A percentile compares a stretch with the other conserved stretches of the same genome.
Evolutionary conservation across 2,797 vertebrate genomes (phyloP).

Genomic region (Typhlichthys subterraneus): DNA sequence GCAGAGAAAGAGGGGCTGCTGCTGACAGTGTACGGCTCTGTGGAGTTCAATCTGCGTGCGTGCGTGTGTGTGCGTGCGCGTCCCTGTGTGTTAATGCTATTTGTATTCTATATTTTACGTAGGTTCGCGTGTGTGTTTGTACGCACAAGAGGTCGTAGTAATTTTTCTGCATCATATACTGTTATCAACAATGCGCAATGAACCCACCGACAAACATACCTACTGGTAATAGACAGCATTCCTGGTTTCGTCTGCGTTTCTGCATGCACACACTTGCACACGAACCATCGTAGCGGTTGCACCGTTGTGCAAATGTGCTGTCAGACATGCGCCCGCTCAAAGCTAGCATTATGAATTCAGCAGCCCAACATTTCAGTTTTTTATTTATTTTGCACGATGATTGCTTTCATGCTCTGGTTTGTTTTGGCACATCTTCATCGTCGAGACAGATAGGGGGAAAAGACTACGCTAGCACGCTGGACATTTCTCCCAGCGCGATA

Average conservation of each 20-base stretch:
- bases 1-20: conserved; percentile 20
- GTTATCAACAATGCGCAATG: too few relatives aligned
- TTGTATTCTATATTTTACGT: conserved; percentile 9
- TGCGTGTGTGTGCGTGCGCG: conserved; percentile 1
- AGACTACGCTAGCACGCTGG: too few relatives aligned
- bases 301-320: conserved; percentile 16
- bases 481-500: too few relatives aligned
- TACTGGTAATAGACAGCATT: too few relatives aligned
- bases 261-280: neutral
- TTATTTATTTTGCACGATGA: neutral
- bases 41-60: conserved; percentile 28
- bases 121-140: conserved; percentile 6
- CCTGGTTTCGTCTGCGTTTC: too few relatives aligned
- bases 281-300: neutral
- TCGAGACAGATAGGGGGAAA: neutral
- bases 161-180: neutral
- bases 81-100: conserved; percentile 7
- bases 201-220: too few relatives aligned
- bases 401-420: neutral
- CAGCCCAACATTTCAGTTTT: conserved; percentile 25
- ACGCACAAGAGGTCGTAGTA: conserved; percentile 16
- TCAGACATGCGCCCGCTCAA: conserved; percentile 32
- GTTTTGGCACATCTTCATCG: neutral
- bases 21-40: conserved; percentile 34
- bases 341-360: conserved; percentile 30